phyloP scores from a whole-genome alignment of 2,113 vertebrate species.

The Oryzias celebensis region DNA sequence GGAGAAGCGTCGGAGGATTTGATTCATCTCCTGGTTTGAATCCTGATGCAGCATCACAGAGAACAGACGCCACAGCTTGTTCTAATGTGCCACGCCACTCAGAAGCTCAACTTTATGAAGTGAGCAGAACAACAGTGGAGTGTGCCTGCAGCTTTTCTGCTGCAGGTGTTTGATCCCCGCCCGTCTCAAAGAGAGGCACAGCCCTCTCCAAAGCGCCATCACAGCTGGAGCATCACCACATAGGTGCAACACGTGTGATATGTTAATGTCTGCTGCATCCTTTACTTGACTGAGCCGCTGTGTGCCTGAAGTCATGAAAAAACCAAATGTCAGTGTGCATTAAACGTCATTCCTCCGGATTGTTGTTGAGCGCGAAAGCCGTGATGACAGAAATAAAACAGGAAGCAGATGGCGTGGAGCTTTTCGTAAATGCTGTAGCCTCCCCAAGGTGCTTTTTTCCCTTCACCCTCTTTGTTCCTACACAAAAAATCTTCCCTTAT shows the following conservation, averaged over 20 bases:
- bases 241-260: slow-evolving; percentile 57
- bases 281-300: slow-evolving; percentile 47
- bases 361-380: slow-evolving; percentile 27
- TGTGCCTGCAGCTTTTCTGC: slow-evolving; percentile 50
- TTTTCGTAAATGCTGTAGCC: slow-evolving; percentile 38
- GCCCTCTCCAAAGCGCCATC: slow-evolving; percentile 53
- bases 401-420: slow-evolving; percentile 57
- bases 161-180: slow-evolving; percentile 60
- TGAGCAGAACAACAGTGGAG: slow-evolving; percentile 43
- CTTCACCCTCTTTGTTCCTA: neutral
- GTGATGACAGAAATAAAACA: slow-evolving; percentile 51
- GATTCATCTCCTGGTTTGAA: slow-evolving; percentile 39
- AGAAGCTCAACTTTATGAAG: slow-evolving; percentile 55
- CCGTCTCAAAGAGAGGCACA: slow-evolving; percentile 52
- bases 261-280: slow-evolving; percentile 56
- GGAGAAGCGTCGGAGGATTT: slow-evolving; percentile 46
- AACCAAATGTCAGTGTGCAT: slow-evolving; percentile 43
- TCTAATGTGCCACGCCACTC: slow-evolving; percentile 73
- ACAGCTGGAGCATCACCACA: slow-evolving; percentile 64
- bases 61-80: slow-evolving; percentile 42
- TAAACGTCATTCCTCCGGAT: slow-evolving; percentile 25
- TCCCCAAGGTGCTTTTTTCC: slow-evolving; percentile 32
- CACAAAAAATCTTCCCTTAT: slow-evolving; percentile 35
- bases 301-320: slow-evolving; percentile 48
- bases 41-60: slow-evolving; percentile 57